Evolutionary conservation across 2,797 vertebrate species (phyloP), one percentile per base, ranked within the genome.

Genomic region (Poeciliopsis infans): DNA sequence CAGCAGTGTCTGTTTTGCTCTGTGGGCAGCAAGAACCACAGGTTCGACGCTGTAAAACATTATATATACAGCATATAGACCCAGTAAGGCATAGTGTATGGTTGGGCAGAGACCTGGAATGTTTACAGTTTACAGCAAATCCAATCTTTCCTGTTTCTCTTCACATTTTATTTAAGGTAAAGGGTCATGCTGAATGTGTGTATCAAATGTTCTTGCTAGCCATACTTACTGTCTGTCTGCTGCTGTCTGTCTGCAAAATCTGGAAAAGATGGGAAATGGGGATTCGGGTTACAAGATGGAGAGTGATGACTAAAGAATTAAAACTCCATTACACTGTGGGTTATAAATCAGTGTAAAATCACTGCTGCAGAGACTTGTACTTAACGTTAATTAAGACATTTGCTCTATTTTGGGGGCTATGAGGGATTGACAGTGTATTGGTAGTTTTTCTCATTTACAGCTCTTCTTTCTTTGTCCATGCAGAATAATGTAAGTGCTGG

Each of bases 1-100:
- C 95, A 96, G 94, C 94, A 94, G 87, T 95, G 94, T 95, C 94
- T 95, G 91, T 94, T 93, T 93, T 92, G 88, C 90, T 74, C 89
- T 89, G 87, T 84, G 91, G 93, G 90, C 82, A 89, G 85, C 72
- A 77, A 59, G n/a, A 93, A 93, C 94, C 93, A 82, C 93, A 92
- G 91, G 87, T 94, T 90, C 55, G 66, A 91, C 89, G 79, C 90
- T 91, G 93, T 95, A 92, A 94, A 95, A 94, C 91, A 87, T 94
- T 94, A 91, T 94, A 94, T 92, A 94, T 93, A 92, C 94, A 93
- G 89, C 83, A 87, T 90, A 90, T 91, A 90, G 88, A 90, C 80
- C 78, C 69, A 85, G 92, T 87, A 87, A 87, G 86, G 89, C 89
- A 83, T 23, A 75, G 87, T 72, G 81, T 77, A 93, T 72, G 93